Evolutionary conservation across 2,113 vertebrate genomes (phyloP), one percentile per base, ranked within the genome.

Genomic region (Labeo rohita): DNA sequence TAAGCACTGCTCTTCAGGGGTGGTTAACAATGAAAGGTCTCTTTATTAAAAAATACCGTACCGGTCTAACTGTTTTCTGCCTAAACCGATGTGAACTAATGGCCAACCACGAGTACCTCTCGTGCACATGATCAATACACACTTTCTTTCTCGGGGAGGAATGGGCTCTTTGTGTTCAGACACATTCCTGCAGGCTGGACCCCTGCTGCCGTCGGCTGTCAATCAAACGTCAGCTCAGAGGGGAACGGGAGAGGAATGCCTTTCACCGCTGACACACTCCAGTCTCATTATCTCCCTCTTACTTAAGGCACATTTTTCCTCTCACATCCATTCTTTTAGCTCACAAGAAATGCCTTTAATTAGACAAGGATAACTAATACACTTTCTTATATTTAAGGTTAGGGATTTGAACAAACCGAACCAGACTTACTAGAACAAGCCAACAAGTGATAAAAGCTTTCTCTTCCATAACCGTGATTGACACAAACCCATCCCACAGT

Each of bases 21-120:
- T 85, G 88, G 86, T 80, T 83, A 84, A 87, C 86, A 89, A 85
- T 87, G 85, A 90, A 83, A 78, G 66, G 72, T 89, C 50, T 56
- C 84, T 91, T 90, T 88, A 88, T 89, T 89, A 85, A 83, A 89
- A 59, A 87, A 85, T 61, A 65, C 81, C 39, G 13, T 84, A 78
- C 80, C 63, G 52, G 54, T 49, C 79, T 78, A 54, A 88, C 85
- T 13, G 50, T 78, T 78, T 78, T 54, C 75, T 36, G 16, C 54
- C 52, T 36, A 39, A 78, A 54, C 50, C 50, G 18, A 78, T 54
- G 50, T 78, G 75, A 78, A 56, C 75, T 56, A 39, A 56, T 56
- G 75, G 34, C 28, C 28, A 6, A 39, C 49, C 28, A 11, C 15
- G 28, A 77, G 50, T 56, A 56, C 36, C 50, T 78, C 75, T 36